A percentile compares a stretch with the other conserved stretches of the same genome.
phyloP scores from a whole-genome alignment of 2,888 invertebrate species.

The Blera fallax region DNA sequence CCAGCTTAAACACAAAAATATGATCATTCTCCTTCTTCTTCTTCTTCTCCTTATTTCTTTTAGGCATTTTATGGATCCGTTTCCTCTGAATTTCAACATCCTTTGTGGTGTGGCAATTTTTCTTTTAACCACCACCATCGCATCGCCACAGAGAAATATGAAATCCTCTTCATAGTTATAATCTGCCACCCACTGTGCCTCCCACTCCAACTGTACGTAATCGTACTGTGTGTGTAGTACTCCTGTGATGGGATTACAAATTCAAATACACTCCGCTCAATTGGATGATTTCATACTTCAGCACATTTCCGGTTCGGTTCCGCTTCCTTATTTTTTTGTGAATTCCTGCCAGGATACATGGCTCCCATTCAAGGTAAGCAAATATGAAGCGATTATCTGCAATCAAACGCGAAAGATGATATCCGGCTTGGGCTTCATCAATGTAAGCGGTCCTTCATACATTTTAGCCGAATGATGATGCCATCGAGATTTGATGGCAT shows the following conservation, averaged over 20 bases:
- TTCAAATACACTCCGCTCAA: conserved; percentile 68
- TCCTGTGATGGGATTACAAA: conserved; percentile 32
- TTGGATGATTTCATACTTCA: conserved; percentile 63
- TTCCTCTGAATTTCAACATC: conserved; percentile 7
- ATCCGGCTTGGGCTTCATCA: conserved; percentile 37
- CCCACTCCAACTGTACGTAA: not conserved
- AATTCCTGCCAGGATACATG: conserved; percentile 34
- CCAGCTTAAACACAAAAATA: conserved; percentile 29
- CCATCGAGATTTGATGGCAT: not conserved
- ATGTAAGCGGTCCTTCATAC: conserved; percentile 33
- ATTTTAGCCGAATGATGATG: conserved; percentile 23
- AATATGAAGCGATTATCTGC: conserved; percentile 69
- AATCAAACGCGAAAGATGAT: conserved; percentile 65
- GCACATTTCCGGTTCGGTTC: conserved; percentile 64
- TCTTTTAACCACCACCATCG: not conserved
- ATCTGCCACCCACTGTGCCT: not conserved
- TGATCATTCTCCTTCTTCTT: not conserved
- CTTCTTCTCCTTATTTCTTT: too few relatives aligned
- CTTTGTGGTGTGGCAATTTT: conserved; percentile 35
- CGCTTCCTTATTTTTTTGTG: conserved; percentile 8
- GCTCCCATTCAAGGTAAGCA: conserved; percentile 54
- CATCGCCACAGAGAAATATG: not conserved
- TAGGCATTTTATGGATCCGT: not conserved
- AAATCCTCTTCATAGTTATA: not conserved
- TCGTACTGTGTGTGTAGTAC: not conserved